Conservation (phyloP, 2,888 invertebrate genomes). For the Entomobrya proxima region DNA sequence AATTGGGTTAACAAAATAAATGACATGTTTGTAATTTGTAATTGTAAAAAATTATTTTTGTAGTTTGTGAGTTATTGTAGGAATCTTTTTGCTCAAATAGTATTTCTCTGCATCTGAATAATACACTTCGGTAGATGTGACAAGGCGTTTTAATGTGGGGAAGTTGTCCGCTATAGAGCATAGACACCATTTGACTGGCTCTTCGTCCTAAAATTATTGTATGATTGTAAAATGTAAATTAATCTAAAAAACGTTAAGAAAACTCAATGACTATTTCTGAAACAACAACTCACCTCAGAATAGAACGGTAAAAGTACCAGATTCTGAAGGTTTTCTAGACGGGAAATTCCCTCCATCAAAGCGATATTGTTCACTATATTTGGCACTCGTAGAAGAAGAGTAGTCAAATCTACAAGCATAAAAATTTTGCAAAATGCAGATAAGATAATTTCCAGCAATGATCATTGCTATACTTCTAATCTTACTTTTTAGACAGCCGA, state of each 20-base stretch:
- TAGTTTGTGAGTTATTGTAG: slow-evolving; percentile 35
- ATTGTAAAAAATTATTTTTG: background rate
- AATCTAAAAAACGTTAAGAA: too few species aligned
- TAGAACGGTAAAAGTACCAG: slow-evolving; percentile 64
- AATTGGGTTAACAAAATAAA: too few species aligned
- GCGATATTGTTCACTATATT: slow-evolving; percentile 55
- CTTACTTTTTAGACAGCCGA: slow-evolving; percentile 53
- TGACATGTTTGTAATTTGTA: too few species aligned
- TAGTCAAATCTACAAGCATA: slow-evolving; percentile 36
- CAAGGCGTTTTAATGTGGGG: slow-evolving; percentile 35
- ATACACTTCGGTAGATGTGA: slow-evolving; percentile 35
- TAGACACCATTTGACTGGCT: slow-evolving; percentile 64
- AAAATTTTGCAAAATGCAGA: slow-evolving; percentile 2
- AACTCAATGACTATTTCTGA: background rate
- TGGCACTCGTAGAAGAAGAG: slow-evolving; percentile 59
- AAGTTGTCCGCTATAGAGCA: slow-evolving; percentile 64
- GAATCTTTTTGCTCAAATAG: slow-evolving; percentile 47
- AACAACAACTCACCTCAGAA: background rate
- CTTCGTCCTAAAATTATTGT: background rate
- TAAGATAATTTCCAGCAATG: too few species aligned
- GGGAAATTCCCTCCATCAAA: slow-evolving; percentile 62
- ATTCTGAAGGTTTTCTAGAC: slow-evolving; percentile 48
- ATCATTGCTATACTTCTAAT: too few species aligned
- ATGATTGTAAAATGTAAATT: slow-evolving; percentile 1
- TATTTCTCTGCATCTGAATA: slow-evolving; percentile 41